A percentile compares a stretch with the other conserved stretches of the same genome.
Conservation (phyloP, 2,888 invertebrate genomes). For the Xestia sexstrigata region DNA sequence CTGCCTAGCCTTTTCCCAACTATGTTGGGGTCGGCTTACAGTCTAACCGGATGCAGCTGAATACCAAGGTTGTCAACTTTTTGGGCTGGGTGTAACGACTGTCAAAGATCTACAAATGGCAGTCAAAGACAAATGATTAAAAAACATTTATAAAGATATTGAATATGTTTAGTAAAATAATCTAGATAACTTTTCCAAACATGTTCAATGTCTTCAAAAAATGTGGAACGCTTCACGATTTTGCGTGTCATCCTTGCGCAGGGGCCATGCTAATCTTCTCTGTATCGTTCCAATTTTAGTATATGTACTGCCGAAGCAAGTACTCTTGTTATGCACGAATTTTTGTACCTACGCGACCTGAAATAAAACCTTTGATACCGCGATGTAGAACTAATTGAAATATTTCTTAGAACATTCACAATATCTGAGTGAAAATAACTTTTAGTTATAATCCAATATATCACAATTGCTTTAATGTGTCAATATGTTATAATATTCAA, state of each 20-base stretch:
- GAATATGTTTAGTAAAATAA: too few relatives aligned
- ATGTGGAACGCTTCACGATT: constrained; percentile 85
- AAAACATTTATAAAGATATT: too few relatives aligned
- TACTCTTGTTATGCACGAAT: constrained; percentile 15
- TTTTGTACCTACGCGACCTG: constrained; percentile 52
- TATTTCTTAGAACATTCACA: neutral
- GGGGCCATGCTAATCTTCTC: constrained; percentile 85
- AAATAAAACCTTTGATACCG: constrained; percentile 52
- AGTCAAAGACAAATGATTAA: too few relatives aligned
- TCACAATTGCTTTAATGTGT: fast-evolving
- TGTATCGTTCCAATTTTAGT: constrained; percentile 85
- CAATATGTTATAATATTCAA: neutral
- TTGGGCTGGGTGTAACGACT: too few relatives aligned
- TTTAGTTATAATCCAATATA: neutral
- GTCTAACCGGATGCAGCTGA: too few relatives aligned
- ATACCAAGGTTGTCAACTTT: too few relatives aligned
- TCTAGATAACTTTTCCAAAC: neutral
- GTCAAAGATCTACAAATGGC: too few relatives aligned
- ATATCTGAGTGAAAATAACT: fast-evolving
- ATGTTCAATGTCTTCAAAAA: constrained; percentile 31
- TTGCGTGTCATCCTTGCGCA: constrained; percentile 86
- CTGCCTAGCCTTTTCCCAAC: too few relatives aligned
- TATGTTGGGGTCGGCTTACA: too few relatives aligned
- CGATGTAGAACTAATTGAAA: constrained; percentile 43
- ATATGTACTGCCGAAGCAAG: constrained; percentile 84